A percentile compares a stretch with the other conserved stretches of the same genome.
Conservation (phyloP, 1,140 invertebrate genomes). For the Zelostemma sp. region DNA sequence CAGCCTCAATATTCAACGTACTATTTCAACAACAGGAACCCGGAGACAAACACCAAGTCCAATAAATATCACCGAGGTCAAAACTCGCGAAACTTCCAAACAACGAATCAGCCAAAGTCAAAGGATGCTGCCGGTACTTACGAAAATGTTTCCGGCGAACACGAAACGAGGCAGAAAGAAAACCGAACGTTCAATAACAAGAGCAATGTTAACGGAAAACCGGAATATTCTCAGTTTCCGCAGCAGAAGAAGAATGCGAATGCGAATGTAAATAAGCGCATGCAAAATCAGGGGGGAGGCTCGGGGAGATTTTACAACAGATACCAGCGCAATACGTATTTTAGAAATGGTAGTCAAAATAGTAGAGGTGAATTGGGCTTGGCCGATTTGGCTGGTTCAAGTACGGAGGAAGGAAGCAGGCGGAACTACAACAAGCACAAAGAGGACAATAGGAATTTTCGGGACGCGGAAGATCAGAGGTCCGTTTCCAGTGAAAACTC, state of each 20-base stretch:
- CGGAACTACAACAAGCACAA: constrained; percentile 12
- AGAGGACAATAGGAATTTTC: constrained; percentile 15
- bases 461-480: constrained; percentile 13
- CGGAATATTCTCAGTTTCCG: constrained; percentile 1
- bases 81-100: constrained; percentile 9
- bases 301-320: constrained; percentile 50
- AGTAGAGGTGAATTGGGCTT: constrained; percentile 5
- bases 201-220: constrained; percentile 15
- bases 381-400: no score
- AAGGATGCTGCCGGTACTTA: constrained; percentile 8
- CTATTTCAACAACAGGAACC: background rate
- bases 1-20: constrained; percentile 13
- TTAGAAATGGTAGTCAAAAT: constrained; percentile 21
- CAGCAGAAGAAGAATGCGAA: constrained; percentile 17
- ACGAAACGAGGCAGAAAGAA: constrained; percentile 8
- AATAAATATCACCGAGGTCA: constrained; percentile 2
- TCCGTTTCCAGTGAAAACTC: constrained; percentile 5
- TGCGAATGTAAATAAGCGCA: constrained; percentile 29
- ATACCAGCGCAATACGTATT: constrained; percentile 37
- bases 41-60: constrained; percentile 5
- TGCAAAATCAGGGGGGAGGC: constrained; percentile 18
- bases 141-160: constrained; percentile 6
- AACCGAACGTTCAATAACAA: constrained; percentile 31
- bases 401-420: constrained; percentile 3
- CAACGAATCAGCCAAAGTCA: background rate